These are phyloP conservation scores for Periphyllus acericola DNA, from an alignment of 2,888 invertebrate genomes.

Conservation along the genomic window DNA sequence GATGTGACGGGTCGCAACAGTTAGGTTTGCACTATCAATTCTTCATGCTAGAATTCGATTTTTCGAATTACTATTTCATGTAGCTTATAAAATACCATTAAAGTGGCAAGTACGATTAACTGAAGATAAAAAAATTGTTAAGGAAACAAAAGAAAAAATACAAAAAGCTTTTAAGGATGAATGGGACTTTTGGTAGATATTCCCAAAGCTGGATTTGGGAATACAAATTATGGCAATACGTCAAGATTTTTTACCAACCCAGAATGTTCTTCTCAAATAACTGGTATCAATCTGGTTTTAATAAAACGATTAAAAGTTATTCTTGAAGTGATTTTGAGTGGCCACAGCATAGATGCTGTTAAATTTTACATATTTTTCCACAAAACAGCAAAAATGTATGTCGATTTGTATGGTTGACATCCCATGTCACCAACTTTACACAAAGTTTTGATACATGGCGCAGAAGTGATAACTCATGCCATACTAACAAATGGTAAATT, in stretches of 20 bases:
- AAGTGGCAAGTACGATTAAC: conserved; percentile 22
- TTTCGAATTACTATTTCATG: conserved; percentile 30
- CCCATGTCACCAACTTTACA: conserved; percentile 34
- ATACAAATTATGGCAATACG: conserved; percentile 17
- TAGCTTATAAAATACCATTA: conserved; percentile 64
- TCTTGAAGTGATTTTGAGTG: conserved; percentile 15
- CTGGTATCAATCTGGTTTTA: background rate
- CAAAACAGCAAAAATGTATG: conserved; percentile 14
- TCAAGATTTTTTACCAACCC: conserved; percentile 33
- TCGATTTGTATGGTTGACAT: conserved; percentile 24
- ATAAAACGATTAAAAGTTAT: background rate
- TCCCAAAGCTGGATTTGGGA: conserved; percentile 32
- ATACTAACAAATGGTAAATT: background rate
- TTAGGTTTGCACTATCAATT: background rate
- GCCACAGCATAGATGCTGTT: background rate
- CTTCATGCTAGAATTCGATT: background rate
- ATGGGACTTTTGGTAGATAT: conserved; percentile 13
- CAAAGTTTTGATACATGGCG: conserved; percentile 33
- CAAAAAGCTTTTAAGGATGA: conserved; percentile 22
- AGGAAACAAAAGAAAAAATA: background rate
- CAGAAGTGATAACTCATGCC: background rate
- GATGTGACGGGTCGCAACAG: background rate
- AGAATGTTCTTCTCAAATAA: conserved; percentile 8
- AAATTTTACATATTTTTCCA: conserved; percentile 8
- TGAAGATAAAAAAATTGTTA: conserved; percentile 14